Conservation (phyloP, 2,113 vertebrate species). For the Connochaetes taurinus region DNA sequence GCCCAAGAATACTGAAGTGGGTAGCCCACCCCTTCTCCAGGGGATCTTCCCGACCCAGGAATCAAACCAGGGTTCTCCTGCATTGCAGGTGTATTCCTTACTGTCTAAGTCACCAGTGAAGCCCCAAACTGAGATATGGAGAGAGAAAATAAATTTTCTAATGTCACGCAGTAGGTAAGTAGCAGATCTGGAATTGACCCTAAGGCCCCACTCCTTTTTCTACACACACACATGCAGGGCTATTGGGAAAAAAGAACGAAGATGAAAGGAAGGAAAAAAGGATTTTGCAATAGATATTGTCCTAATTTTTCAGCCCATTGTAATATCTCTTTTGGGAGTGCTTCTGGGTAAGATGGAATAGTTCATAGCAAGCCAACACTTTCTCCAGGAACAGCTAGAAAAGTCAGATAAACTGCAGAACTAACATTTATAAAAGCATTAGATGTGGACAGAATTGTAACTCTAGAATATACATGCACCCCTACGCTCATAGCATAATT, state of each 20-base stretch:
- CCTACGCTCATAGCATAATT: neutral
- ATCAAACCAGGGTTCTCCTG: neutral
- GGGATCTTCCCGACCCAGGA: neutral
- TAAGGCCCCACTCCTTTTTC: neutral
- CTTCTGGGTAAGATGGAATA: neutral
- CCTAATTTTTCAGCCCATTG: neutral
- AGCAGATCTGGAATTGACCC: neutral
- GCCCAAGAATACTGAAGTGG: neutral
- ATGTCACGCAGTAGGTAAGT: neutral
- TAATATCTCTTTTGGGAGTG: neutral
- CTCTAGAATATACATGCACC: neutral
- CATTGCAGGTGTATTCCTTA: neutral
- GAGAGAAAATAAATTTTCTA: neutral
- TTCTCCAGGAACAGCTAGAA: neutral
- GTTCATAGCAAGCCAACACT: neutral
- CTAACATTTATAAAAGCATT: neutral
- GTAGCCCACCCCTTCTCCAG: neutral
- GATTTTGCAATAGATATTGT: neutral
- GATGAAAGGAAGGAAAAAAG: neutral
- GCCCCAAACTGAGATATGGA: neutral
- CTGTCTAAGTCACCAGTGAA: neutral
- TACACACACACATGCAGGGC: neutral
- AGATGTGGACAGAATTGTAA: neutral
- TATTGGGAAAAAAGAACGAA: neutral
- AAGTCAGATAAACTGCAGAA: neutral